Base-by-base conservation (phyloP, 2,888 invertebrate genomes). In the Sylvicola cinctus region DNA sequence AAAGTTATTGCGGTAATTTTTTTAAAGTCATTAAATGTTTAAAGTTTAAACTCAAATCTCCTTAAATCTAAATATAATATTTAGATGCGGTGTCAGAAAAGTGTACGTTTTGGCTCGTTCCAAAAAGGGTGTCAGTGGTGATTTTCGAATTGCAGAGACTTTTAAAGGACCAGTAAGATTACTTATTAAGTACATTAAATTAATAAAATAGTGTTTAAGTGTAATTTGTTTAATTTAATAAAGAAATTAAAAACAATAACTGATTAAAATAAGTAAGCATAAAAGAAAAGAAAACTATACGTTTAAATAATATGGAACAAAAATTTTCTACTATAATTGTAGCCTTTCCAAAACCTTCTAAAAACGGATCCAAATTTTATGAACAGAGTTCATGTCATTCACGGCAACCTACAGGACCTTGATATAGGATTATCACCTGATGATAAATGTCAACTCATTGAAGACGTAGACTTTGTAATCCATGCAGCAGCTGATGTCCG, bases 401-500 rank as follows among this genome's bases (percentile, higher is more conserved):
- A 45, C 29, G 49, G 49, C 6, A 45, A 47, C 31, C 35, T 47
- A 25, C 31, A 33, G 4, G 28, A 42, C 32, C 29, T 42, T 1
- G 33, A 39, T 6, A 31, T 48, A 2, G 47, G 42, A n/a, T 39
- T 49, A 3, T 41, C 41, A 1, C 37, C 39, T 8, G 36, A 36
- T 4, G 41, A 44, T 31, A 29, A 39, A 27, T 14, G 36, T 1
- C 36, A 41, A 5, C 34, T 49, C 10, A 38, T 41, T 7, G 40
- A 45, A 4, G 45, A 42, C 31, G 45, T 45, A 2, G 38, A 49
- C 16, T 42, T 48, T 16, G 41, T 48, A 2, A 37, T 47, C 4
- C 49, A 49, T 37, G 44, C 44, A 4, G 47, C 45, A 3, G 46
- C 47, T 7, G 45, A 46, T 38, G 46, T 47, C 1, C 39, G 47